Conservation (phyloP, 1,140 invertebrate species). For the Eulimnadia texana region DNA sequence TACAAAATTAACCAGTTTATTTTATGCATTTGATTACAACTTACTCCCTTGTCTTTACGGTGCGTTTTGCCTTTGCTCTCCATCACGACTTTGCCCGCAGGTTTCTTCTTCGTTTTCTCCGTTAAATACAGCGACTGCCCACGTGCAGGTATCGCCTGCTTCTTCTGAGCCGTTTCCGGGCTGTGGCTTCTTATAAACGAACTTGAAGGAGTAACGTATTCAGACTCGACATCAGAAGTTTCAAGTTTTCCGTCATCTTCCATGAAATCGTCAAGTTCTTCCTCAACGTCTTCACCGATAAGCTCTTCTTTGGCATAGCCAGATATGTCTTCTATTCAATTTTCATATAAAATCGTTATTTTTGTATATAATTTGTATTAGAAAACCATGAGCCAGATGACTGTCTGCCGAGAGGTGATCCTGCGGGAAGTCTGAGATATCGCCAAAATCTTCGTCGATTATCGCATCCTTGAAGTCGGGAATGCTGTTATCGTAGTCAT, state of each 20-base stretch:
- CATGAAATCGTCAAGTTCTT: not conserved
- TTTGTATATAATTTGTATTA: not conserved
- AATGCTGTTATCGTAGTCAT: not conserved
- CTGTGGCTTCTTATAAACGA: not conserved
- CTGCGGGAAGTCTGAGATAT: not conserved
- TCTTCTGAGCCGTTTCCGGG: not conserved
- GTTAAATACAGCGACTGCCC: not conserved
- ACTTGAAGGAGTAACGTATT: not conserved
- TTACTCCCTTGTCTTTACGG: constrained; percentile 57
- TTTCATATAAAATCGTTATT: not conserved
- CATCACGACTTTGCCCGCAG: not conserved
- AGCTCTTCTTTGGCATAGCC: not conserved
- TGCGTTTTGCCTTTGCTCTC: constrained; percentile 41
- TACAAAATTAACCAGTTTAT: no score
- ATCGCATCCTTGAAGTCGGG: not conserved
- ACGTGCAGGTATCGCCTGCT: not conserved
- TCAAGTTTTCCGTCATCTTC: not conserved
- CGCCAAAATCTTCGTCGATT: not conserved
- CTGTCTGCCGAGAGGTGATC: not conserved
- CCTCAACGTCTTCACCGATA: not conserved
- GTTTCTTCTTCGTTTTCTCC: constrained; percentile 11
- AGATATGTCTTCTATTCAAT: no score
- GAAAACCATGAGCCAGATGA: no score
- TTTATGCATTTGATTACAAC: no score
- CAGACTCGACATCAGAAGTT: not conserved